Percentiles rank a stretch among this genome's conserved stretches.
phyloP scores from a whole-genome alignment of 2,888 invertebrate species.

The Laspeyria flexula region DNA sequence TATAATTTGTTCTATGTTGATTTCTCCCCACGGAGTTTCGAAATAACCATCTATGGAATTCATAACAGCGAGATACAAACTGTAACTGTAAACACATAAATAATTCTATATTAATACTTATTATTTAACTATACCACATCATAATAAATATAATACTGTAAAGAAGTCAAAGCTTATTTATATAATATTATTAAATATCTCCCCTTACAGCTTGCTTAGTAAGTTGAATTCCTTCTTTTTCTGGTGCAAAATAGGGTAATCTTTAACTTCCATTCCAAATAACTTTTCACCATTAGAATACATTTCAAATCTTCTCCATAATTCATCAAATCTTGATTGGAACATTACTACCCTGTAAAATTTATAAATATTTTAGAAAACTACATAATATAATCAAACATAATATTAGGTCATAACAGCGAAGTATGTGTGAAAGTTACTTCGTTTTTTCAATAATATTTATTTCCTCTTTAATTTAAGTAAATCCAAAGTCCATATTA shows the following conservation, averaged over 20 bases:
- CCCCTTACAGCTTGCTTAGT: slow-evolving; percentile 91
- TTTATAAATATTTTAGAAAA: too few relatives aligned
- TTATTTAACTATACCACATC: too few relatives aligned
- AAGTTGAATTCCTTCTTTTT: slow-evolving; percentile 94
- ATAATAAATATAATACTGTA: too few relatives aligned
- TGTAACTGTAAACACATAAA: slow-evolving; percentile 65
- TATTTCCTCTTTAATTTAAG: too few relatives aligned
- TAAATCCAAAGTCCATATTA: too few relatives aligned
- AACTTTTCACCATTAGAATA: slow-evolving; percentile 94
- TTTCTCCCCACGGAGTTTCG: slow-evolving; percentile 93
- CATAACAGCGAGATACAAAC: slow-evolving; percentile 92
- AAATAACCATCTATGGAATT: slow-evolving; percentile 94
- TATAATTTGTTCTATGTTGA: slow-evolving; percentile 93
- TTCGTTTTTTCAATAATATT: too few relatives aligned
- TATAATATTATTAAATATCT: not conserved
- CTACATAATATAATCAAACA: too few relatives aligned
- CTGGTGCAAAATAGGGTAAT: slow-evolving; percentile 92
- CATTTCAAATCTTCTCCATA: slow-evolving; percentile 93
- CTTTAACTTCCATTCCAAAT: slow-evolving; percentile 93
- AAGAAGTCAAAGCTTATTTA: too few relatives aligned
- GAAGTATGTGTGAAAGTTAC: too few relatives aligned
- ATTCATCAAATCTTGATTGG: slow-evolving; percentile 92
- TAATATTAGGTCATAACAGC: too few relatives aligned
- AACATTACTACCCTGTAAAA: slow-evolving; percentile 88
- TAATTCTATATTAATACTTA: not conserved